phyloP scores from a whole-genome alignment of 2,113 vertebrate genomes.

The Perccottus glenii region DNA sequence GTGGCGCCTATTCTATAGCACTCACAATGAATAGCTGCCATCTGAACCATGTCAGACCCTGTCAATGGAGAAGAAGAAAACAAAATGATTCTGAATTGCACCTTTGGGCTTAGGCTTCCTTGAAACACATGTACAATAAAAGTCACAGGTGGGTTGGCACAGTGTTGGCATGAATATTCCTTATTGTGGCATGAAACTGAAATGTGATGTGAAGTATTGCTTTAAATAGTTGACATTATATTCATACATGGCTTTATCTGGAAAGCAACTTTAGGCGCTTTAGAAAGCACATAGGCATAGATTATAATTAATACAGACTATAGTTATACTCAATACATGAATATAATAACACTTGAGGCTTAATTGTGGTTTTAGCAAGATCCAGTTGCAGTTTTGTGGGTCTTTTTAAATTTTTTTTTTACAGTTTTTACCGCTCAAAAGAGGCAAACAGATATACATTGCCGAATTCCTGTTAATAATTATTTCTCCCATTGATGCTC shows the following conservation, averaged over 20 bases:
- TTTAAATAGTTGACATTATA: background rate
- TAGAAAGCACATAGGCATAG: too few species aligned
- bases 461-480: too few species aligned
- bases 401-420: too few species aligned
- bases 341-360: too few species aligned
- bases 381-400: too few species aligned
- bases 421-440: too few species aligned
- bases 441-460: too few species aligned
- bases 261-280: background rate
- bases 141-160: constrained; percentile 37
- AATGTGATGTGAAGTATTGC: background rate
- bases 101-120: constrained; percentile 3
- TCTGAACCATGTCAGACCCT: constrained; percentile 23
- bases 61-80: constrained; percentile 7
- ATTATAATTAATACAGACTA: too few species aligned
- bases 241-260: background rate
- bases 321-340: too few species aligned
- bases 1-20: constrained; percentile 37
- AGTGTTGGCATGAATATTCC: background rate
- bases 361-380: too few species aligned
- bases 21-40: constrained; percentile 30
- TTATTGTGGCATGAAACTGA: background rate
- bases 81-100: constrained; percentile 12
- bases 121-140: background rate
- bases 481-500: too few species aligned